Evolutionary conservation across 1,140 invertebrate species (phyloP).

Genomic region (Rhyzopertha dominica): DNA sequence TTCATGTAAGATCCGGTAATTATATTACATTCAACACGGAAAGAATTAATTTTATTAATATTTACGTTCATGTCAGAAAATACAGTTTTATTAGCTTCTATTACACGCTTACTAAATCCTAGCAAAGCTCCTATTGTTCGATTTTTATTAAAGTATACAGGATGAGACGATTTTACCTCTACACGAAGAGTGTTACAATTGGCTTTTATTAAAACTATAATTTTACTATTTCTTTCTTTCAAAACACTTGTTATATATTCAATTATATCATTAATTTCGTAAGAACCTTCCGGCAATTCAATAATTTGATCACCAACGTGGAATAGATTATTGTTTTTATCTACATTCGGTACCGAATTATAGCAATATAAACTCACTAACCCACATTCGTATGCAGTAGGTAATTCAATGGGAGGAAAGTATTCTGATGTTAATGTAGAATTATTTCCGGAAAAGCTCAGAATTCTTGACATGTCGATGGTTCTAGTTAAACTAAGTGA

Average conservation of each 20-base stretch:
- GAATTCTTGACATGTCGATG: constrained; percentile 14
- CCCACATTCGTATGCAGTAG: too few species aligned
- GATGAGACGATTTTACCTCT: constrained; percentile 16
- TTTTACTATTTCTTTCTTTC: too few species aligned
- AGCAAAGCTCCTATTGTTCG: constrained; percentile 20
- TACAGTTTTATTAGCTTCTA: constrained; percentile 17
- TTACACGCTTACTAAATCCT: constrained; percentile 19
- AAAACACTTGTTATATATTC: constrained; percentile 14
- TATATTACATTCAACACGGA: constrained; percentile 30
- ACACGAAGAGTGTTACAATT: constrained; percentile 31
- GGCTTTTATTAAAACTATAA: constrained; percentile 14
- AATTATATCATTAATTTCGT: constrained; percentile 24
- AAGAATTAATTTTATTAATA: constrained; percentile 26
- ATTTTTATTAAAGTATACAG: constrained; percentile 21
- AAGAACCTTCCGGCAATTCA: constrained; percentile 20
- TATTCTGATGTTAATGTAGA: constrained; percentile 19
- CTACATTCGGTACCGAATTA: constrained; percentile 25
- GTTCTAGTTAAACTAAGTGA: too few species aligned
- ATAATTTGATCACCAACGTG: constrained; percentile 16
- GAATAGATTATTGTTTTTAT: constrained; percentile 21
- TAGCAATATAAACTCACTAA: too few species aligned
- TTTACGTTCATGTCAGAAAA: constrained; percentile 21
- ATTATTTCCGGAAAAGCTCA: constrained; percentile 9
- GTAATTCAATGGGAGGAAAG: too few species aligned
- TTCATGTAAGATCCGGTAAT: constrained; percentile 33